Percentiles rank a stretch among this genome's conserved stretches.
Evolutionary conservation across 2,797 vertebrate species (phyloP).

Genomic region (Glyptemys insculpta): DNA sequence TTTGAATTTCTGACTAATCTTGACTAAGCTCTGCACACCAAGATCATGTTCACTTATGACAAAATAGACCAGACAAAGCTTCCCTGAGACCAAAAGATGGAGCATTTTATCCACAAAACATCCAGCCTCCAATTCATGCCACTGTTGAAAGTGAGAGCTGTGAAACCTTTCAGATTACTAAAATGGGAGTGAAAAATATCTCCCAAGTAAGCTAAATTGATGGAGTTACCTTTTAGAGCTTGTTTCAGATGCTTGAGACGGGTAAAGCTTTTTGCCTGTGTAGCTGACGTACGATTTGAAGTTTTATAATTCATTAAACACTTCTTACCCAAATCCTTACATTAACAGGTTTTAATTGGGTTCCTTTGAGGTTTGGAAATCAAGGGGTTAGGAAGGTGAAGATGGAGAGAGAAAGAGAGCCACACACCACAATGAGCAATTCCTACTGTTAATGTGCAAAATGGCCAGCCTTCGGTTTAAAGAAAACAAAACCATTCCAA

Average conservation of each 20-base stretch:
- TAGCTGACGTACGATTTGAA: background rate
- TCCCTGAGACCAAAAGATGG: background rate
- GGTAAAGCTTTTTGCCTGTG: background rate
- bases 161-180: background rate
- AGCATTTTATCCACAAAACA: background rate
- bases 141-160: background rate
- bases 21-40: rapidly evolving
- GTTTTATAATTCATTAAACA: background rate
- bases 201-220: background rate
- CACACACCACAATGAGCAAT: background rate
- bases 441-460: background rate
- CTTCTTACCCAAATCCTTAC: background rate
- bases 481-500: background rate
- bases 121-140: background rate
- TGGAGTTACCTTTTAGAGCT: background rate
- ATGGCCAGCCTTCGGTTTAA: background rate
- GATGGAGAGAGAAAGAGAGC: background rate
- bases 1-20: background rate
- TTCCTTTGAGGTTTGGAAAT: background rate
- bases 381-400: background rate
- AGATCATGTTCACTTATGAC: background rate
- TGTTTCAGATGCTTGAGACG: background rate
- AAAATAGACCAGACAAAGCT: background rate
- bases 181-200: background rate
- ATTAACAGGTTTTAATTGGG: background rate